phyloP scores from a whole-genome alignment of 2,888 invertebrate species.

The Petrophora chlorosata region DNA sequence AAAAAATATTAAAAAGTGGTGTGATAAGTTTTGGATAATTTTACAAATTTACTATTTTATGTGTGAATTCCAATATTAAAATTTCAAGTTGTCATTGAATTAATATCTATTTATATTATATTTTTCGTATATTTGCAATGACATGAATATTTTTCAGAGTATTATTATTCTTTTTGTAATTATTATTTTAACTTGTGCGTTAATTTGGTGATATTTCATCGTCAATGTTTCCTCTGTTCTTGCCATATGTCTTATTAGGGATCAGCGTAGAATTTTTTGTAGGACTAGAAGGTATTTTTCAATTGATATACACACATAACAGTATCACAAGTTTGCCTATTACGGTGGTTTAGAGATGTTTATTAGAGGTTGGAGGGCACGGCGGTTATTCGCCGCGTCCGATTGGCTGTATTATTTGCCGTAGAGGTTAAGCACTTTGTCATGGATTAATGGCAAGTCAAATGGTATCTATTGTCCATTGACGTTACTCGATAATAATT shows the following conservation, averaged over 20 bases:
- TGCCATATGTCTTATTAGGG: constrained; percentile 81
- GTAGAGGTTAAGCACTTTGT: constrained; percentile 77
- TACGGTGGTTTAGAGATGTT: constrained; percentile 75
- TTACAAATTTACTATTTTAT: constrained; percentile 84
- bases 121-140: constrained; percentile 62
- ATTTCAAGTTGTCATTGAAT: constrained; percentile 69
- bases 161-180: constrained; percentile 55
- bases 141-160: constrained; percentile 49
- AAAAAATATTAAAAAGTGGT: constrained; percentile 81
- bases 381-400: constrained; percentile 65
- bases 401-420: constrained; percentile 78
- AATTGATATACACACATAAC: constrained; percentile 79
- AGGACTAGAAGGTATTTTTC: constrained; percentile 74
- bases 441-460: constrained; percentile 78
- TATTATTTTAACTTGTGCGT: constrained; percentile 54
- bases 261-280: constrained; percentile 76
- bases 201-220: constrained; percentile 67
- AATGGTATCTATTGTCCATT: constrained; percentile 83
- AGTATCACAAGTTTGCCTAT: constrained; percentile 78
- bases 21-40: constrained; percentile 84
- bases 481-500: constrained; percentile 83
- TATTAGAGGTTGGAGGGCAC: constrained; percentile 65
- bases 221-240: constrained; percentile 79
- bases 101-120: constrained; percentile 47
- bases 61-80: constrained; percentile 79